Base-by-base conservation (phyloP, 1,140 invertebrate species). In the Ceratina calcarata region DNA sequence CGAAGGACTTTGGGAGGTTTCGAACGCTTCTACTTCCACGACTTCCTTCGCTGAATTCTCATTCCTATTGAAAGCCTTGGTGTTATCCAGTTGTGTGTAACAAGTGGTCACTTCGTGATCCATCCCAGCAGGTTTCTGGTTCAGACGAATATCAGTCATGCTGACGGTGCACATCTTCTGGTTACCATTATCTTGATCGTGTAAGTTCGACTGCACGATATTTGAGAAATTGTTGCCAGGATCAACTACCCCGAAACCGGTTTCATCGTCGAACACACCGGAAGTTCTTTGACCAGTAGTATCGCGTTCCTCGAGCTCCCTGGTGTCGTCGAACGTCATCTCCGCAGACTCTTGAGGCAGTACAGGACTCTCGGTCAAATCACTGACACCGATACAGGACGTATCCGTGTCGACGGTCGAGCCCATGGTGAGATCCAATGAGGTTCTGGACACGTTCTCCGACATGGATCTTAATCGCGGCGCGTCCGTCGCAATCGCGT, bases 371-470 rank as follows among this genome's bases (percentile, higher is more conserved):
- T 89, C 89, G 0, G 88, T 90, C 65, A 90, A 80, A 13, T 92
- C 90, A 61, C 89, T 91, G 0, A 86, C 80, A 13, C 89, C 91
- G 22, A 91, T 91, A 68, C 90, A 89, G 37, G 91, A 92, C 0
- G 87, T 86, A 51, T 91, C 90, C 0, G 89, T 89, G 16, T 91
- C 91, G 0, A 88, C 86, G 10, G 89, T 91, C 2, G 90, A 91
- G 27, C 87, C 88, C 89, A 92, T 90, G 0, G 91, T 91, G 0
- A 91, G 78, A 45, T 92, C 91, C 16, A 92, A 65, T 10, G 90
- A 90, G 0, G 90, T 90, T 69, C 87, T 84, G 0, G 91, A 91
- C 12, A 91, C 78, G 37, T 92, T 91, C 37, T 91, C 91, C 2
- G 90, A 90, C 7, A 77, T 86, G 0, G 90, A 91, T 16, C 86